phyloP scores from a whole-genome alignment of 2,797 vertebrate species.

The Apogon talboti region DNA sequence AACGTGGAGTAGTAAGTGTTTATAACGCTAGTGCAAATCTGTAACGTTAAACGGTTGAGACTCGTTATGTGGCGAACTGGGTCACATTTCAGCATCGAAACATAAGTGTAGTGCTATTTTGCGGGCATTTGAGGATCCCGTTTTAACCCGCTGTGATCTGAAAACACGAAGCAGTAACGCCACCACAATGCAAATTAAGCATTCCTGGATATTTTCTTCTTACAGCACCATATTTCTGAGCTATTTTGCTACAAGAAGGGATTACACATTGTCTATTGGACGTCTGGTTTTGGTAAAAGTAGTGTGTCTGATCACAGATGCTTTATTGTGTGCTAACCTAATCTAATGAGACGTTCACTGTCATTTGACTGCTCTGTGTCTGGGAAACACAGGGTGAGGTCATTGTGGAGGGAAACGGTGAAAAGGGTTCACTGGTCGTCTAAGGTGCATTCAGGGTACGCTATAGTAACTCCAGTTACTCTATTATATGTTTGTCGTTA shows the following conservation, averaged over 20 bases:
- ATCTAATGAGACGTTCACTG: conserved; percentile 16
- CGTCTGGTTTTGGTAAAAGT: too few species aligned
- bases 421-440: conserved; percentile 32
- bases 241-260: background rate
- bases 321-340: background rate
- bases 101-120: background rate
- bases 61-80: conserved; percentile 7
- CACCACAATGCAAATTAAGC: conserved; percentile 36
- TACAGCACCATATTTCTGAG: conserved; percentile 7
- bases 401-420: conserved; percentile 83
- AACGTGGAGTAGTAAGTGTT: conserved; percentile 86
- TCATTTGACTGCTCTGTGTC: conserved; percentile 24
- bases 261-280: background rate
- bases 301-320: background rate
- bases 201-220: conserved; percentile 21
- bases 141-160: conserved; percentile 17
- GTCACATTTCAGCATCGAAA: conserved; percentile 1
- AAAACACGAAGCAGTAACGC: conserved; percentile 32
- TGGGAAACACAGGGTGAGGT: conserved; percentile 64
- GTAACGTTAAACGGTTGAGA: conserved; percentile 21
- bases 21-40: conserved; percentile 54
- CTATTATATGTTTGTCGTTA: background rate
- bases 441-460: conserved; percentile 11
- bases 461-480: conserved; percentile 8
- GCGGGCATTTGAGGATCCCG: background rate